A percentile compares a stretch with the other conserved stretches of the same genome.
Conservation (phyloP, 2,797 vertebrate genomes). For the Lerista edwardsae region DNA sequence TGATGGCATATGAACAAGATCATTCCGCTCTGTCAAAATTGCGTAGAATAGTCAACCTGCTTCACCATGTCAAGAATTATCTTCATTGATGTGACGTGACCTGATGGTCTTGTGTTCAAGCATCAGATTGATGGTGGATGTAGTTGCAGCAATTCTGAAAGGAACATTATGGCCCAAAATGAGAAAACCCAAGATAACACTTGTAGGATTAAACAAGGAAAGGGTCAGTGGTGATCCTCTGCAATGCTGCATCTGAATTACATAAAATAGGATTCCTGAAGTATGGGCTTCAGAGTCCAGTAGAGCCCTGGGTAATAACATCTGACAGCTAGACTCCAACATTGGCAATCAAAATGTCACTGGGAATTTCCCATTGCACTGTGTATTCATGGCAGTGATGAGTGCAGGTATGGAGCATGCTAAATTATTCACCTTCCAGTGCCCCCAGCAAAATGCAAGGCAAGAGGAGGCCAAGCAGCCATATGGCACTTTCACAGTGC, state of each 20-base stretch:
- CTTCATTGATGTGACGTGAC: too few species aligned
- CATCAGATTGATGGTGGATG: not conserved
- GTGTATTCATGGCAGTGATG: fast-evolving
- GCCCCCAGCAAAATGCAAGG: fast-evolving
- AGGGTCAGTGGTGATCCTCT: not conserved
- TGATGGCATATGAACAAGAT: not conserved
- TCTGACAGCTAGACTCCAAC: not conserved
- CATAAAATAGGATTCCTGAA: not conserved
- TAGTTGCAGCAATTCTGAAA: not conserved
- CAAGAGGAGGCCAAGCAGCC: not conserved
- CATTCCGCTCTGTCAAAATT: not conserved
- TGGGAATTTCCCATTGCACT: not conserved
- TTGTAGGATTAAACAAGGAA: not conserved
- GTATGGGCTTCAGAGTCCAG: not conserved
- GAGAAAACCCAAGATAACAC: not conserved
- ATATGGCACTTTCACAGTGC: not conserved
- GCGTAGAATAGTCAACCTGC: not conserved
- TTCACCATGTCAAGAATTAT: not conserved
- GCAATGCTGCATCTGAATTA: not conserved
- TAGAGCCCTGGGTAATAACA: not conserved
- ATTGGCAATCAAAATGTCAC: not conserved
- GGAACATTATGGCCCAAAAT: not conserved
- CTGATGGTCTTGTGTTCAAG: not conserved
- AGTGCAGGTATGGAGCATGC: conserved; percentile 6
- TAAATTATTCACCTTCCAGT: conserved; percentile 16